Evolutionary conservation across 2,888 invertebrate genomes (phyloP).

Genomic region (Deroplatys truncata): DNA sequence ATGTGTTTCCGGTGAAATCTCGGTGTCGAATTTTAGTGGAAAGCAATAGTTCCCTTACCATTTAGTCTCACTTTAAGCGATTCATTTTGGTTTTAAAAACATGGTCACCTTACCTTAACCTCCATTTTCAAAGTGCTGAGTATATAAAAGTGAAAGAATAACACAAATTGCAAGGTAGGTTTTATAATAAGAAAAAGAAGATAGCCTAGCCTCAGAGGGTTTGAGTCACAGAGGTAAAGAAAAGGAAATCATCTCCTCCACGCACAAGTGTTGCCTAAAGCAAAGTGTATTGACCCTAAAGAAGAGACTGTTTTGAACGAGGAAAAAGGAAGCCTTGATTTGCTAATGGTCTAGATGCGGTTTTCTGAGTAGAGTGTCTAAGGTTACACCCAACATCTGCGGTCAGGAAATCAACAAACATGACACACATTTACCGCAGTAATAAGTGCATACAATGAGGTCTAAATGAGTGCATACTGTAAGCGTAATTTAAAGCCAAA

Average conservation of each 20-base stretch:
- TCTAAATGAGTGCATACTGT: not conserved
- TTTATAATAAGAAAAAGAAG: too few species aligned
- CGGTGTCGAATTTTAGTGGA: too few species aligned
- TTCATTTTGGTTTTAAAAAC: too few species aligned
- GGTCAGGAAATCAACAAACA: not conserved
- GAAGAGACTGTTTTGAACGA: not conserved
- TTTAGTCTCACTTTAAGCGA: too few species aligned
- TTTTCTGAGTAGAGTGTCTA: not conserved
- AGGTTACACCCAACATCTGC: not conserved
- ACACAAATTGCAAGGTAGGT: too few species aligned
- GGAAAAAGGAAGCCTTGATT: not conserved
- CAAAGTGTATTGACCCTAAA: not conserved
- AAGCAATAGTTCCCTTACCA: too few species aligned
- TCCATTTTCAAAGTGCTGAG: too few species aligned
- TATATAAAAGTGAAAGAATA: too few species aligned
- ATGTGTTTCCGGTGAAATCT: too few species aligned
- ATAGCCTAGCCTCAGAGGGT: too few species aligned
- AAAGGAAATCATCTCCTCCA: not conserved
- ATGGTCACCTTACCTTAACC: too few species aligned
- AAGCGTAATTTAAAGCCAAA: not conserved
- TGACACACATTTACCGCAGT: not conserved
- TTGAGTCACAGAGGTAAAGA: too few species aligned
- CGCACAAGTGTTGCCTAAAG: not conserved
- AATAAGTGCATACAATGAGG: not conserved
- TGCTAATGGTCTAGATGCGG: not conserved